Percentiles rank a stretch among this genome's conserved stretches.
These are phyloP conservation scores for Gambusia holbrooki DNA, from an alignment of 2,113 vertebrate genomes.

Conservation along the genomic window DNA sequence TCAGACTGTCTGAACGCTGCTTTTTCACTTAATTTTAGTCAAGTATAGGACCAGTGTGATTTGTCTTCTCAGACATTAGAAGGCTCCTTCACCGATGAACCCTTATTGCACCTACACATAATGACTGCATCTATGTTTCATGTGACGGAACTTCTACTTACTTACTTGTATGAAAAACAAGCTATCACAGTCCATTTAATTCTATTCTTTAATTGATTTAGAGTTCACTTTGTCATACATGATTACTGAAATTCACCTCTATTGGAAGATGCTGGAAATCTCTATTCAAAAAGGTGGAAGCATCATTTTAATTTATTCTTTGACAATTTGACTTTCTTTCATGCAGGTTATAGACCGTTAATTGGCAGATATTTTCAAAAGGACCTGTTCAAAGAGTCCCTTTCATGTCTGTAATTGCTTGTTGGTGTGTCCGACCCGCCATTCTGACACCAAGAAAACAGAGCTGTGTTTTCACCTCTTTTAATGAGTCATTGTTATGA, in stretches of 20 bases:
- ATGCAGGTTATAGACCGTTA: slow-evolving; percentile 13
- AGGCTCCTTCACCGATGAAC: neutral
- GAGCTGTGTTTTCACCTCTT: slow-evolving; percentile 35
- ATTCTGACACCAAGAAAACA: slow-evolving; percentile 45
- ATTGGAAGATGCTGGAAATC: slow-evolving; percentile 29
- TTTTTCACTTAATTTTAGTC: neutral
- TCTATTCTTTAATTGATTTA: slow-evolving; percentile 23
- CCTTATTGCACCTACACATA: neutral
- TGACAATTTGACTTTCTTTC: slow-evolving; percentile 16
- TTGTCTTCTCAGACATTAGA: neutral
- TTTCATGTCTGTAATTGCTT: slow-evolving; percentile 57
- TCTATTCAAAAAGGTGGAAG: slow-evolving; percentile 3
- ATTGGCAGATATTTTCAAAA: slow-evolving; percentile 33
- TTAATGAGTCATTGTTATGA: slow-evolving; percentile 60
- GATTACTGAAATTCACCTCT: slow-evolving; percentile 22
- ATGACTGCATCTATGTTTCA: neutral
- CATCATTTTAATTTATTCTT: slow-evolving; percentile 34
- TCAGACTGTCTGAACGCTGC: neutral
- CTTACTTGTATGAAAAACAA: slow-evolving; percentile 36
- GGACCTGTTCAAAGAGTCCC: slow-evolving; percentile 12
- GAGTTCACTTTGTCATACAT: slow-evolving; percentile 31
- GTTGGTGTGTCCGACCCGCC: slow-evolving; percentile 45
- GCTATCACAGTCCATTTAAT: slow-evolving; percentile 44
- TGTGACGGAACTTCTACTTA: neutral
- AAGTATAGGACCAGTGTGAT: neutral